phyloP scores from a whole-genome alignment of 2,113 vertebrate genomes.

The Speoplatyrhinus poulsoni region DNA sequence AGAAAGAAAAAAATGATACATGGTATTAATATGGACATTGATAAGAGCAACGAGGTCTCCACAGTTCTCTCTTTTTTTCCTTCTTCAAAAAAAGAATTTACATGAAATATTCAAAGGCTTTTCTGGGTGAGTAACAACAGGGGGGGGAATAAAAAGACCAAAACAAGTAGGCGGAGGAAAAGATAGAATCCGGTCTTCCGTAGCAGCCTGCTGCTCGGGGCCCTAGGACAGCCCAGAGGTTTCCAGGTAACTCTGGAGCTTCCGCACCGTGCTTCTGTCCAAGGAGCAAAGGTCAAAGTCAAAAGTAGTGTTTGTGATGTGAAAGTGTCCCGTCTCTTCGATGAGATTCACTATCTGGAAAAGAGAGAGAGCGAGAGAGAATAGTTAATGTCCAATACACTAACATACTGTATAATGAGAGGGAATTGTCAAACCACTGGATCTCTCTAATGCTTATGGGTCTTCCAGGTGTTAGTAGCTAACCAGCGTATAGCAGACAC shows the following conservation, averaged over 20 bases:
- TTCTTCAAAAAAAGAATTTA: constrained; percentile 63
- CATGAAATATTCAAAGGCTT: constrained; percentile 81
- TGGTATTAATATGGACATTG: constrained; percentile 86
- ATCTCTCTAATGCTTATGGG: too few species aligned
- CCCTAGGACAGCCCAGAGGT: constrained; percentile 89
- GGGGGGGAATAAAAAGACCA: constrained; percentile 61
- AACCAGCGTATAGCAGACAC: too few species aligned
- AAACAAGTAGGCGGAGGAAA: constrained; percentile 26
- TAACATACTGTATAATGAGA: not conserved
- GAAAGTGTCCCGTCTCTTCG: constrained; percentile 98
- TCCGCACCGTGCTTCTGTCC: constrained; percentile 96
- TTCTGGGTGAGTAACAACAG: constrained; percentile 77
- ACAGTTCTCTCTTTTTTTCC: constrained; percentile 64
- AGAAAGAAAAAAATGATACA: constrained; percentile 67
- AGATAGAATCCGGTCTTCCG: constrained; percentile 14
- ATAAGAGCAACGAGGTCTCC: constrained; percentile 76
- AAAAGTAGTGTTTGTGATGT: constrained; percentile 99
- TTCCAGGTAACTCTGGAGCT: constrained; percentile 97
- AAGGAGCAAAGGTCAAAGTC: constrained; percentile 99
- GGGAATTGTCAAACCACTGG: not conserved
- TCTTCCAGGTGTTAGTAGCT: too few species aligned
- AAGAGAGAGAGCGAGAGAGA: not conserved
- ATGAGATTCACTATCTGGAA: constrained; percentile 97
- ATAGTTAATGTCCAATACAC: not conserved
- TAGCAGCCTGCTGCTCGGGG: constrained; percentile 75